These are phyloP conservation scores for Callaeas wilsoni DNA, from an alignment of 2,113 vertebrate species.

Conservation along the genomic window DNA sequence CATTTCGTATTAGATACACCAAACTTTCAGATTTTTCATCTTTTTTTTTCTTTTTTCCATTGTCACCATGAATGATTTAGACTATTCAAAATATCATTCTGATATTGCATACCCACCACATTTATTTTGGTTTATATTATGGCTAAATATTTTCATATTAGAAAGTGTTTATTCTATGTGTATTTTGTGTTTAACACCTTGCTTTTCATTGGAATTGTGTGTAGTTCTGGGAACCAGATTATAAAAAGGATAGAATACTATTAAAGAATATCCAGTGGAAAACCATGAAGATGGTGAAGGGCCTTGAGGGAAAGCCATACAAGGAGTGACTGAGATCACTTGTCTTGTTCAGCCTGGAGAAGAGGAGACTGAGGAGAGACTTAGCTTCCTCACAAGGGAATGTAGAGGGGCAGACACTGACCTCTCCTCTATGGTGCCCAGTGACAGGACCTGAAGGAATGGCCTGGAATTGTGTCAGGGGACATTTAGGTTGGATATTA, in stretches of 20 bases:
- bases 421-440: background rate
- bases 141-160: background rate
- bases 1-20: background rate
- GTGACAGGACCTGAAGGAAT: background rate
- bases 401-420: background rate
- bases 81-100: background rate
- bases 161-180: background rate
- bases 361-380: background rate
- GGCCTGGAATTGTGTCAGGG: background rate
- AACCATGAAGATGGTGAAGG: background rate
- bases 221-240: background rate
- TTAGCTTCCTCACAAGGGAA: background rate
- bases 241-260: background rate
- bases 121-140: background rate
- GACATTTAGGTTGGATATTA: background rate
- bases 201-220: background rate
- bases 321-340: background rate
- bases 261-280: background rate
- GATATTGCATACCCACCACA: background rate
- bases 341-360: background rate
- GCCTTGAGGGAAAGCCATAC: background rate
- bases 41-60: background rate
- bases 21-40: background rate
- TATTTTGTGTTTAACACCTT: background rate
- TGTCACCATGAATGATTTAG: background rate